phyloP scores from a whole-genome alignment of 1,140 invertebrate genomes.

The Drosophila melanica region DNA sequence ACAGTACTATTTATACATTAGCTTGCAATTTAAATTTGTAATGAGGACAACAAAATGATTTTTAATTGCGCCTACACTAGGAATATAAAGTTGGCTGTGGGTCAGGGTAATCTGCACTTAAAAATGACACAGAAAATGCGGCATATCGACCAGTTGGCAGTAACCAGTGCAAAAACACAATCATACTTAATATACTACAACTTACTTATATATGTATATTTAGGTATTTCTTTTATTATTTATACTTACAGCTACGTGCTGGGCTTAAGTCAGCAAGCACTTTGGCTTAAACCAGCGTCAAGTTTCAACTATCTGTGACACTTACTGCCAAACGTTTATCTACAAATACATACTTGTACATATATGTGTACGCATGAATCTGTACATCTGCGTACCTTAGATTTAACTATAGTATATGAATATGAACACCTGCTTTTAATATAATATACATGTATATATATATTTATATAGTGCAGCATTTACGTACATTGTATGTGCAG shows the following conservation, averaged over 20 bases:
- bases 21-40: too few species aligned
- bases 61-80: too few species aligned
- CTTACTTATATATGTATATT: conserved; percentile 14
- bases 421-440: background rate
- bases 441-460: background rate
- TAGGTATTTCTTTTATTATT: conserved; percentile 78
- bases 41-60: too few species aligned
- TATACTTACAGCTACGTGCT: conserved; percentile 72
- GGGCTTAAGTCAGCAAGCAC: conserved; percentile 43
- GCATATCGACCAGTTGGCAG: conserved; percentile 69
- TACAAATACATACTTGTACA: background rate
- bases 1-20: too few species aligned
- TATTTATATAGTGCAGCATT: background rate
- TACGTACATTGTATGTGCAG: too few species aligned
- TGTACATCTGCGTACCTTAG: background rate
- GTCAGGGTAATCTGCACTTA: conserved; percentile 15
- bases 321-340: background rate
- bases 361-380: background rate
- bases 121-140: conserved; percentile 54
- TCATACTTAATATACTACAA: conserved; percentile 9
- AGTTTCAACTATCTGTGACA: background rate
- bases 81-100: background rate
- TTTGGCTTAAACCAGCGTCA: conserved; percentile 36
- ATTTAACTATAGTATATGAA: background rate
- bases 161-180: conserved; percentile 14